A percentile compares a stretch with the other conserved stretches of the same genome.
phyloP scores from a whole-genome alignment of 2,888 invertebrate species.

The Leptarthrus brevirostris region DNA sequence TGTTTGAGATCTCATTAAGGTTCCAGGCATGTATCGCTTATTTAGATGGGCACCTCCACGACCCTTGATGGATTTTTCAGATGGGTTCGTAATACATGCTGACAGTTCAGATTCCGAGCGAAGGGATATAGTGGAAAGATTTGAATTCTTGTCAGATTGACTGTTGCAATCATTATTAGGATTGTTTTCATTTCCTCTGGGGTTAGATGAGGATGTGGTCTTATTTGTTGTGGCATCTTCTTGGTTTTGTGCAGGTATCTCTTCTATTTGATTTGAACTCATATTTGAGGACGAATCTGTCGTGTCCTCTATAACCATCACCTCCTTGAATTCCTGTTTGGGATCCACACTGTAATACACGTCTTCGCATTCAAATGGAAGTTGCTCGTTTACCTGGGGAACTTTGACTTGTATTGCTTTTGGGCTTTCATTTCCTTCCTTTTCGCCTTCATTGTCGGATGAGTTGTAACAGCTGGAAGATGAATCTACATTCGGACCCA shows the following conservation, averaged over 20 bases:
- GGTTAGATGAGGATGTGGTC: background rate
- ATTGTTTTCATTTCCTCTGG: conserved; percentile 38
- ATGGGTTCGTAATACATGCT: background rate
- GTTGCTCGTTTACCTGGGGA: conserved; percentile 49
- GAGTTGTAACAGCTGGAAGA: conserved; percentile 72
- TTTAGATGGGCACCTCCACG: conserved; percentile 46
- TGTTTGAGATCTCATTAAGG: conserved; percentile 64
- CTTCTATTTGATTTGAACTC: conserved; percentile 57
- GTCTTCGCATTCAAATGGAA: conserved; percentile 48
- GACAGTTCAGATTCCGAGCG: conserved; percentile 48
- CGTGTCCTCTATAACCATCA: conserved; percentile 50
- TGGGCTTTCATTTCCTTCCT: conserved; percentile 43
- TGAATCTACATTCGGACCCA: conserved; percentile 78
- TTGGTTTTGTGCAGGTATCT: conserved; percentile 48
- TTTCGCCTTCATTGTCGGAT: conserved; percentile 62
- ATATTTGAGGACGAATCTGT: conserved; percentile 56
- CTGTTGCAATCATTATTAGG: conserved; percentile 35
- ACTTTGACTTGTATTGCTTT: conserved; percentile 29
- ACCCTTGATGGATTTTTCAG: conserved; percentile 50
- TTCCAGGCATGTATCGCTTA: conserved; percentile 64
- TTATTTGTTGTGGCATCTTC: conserved; percentile 23
- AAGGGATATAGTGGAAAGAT: conserved; percentile 35
- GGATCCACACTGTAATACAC: conserved; percentile 24
- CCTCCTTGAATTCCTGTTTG: conserved; percentile 47
- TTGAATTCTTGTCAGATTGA: conserved; percentile 52